Percentiles rank a stretch among this genome's conserved stretches.
These are phyloP conservation scores for Microtus oregoni DNA, from an alignment of 2,113 vertebrate genomes.

Conservation along the genomic window DNA sequence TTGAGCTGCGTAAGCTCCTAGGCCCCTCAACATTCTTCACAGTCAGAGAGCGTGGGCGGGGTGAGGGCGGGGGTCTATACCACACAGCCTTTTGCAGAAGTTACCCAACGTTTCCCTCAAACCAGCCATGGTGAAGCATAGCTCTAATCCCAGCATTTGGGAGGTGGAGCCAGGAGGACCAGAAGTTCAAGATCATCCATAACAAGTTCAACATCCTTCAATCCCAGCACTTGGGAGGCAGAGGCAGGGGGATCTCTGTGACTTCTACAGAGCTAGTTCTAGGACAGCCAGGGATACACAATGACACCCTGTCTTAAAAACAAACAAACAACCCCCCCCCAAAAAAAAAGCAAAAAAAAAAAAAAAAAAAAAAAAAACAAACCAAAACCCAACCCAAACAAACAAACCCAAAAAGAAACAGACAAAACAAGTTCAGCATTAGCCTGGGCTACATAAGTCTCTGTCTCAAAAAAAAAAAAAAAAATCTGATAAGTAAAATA, in stretches of 20 bases:
- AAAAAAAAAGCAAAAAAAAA: background rate
- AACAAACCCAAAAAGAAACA: background rate
- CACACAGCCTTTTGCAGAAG: background rate
- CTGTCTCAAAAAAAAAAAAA: background rate
- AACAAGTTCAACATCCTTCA: too few relatives aligned
- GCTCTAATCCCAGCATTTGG: background rate
- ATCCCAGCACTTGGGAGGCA: background rate
- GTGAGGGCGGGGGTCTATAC: background rate
- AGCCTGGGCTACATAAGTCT: background rate
- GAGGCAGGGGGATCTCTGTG: background rate
- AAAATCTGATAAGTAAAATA: too few relatives aligned
- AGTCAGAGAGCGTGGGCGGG: background rate
- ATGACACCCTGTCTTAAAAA: background rate
- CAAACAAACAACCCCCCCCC: background rate
- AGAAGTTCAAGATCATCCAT: too few relatives aligned
- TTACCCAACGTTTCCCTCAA: background rate
- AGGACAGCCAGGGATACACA: background rate
- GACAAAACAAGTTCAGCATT: background rate
- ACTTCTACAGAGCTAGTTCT: background rate
- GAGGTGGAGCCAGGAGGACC: background rate
- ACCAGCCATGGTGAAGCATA: background rate
- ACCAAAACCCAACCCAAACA: too few relatives aligned
- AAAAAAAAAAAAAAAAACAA: background rate
- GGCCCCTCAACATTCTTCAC: background rate
- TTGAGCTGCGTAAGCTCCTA: fast-evolving